A percentile compares a stretch with the other conserved stretches of the same genome.
These are phyloP conservation scores for Apistogramma diplotaenia DNA, from an alignment of 2,113 vertebrate genomes.

Conservation along the genomic window DNA sequence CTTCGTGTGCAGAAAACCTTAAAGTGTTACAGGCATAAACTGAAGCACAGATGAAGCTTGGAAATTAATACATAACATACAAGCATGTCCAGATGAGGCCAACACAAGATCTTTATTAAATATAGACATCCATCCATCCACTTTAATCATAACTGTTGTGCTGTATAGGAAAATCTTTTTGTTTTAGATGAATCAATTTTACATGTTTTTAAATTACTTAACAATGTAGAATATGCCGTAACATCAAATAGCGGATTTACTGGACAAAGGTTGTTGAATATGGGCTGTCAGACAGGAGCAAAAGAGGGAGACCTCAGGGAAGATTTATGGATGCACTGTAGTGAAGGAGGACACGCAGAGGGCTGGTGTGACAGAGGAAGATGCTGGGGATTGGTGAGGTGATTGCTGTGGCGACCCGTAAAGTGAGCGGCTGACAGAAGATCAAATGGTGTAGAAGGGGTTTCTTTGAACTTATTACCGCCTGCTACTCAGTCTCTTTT, in stretches of 20 bases:
- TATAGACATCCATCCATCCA: background rate
- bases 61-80: background rate
- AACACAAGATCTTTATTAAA: background rate
- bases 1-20: background rate
- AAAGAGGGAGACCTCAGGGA: background rate
- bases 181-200: background rate
- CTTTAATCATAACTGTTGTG: background rate
- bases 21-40: background rate
- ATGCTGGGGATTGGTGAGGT: background rate
- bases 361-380: background rate
- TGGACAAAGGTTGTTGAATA: background rate
- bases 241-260: too few species aligned
- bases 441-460: background rate
- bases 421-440: background rate
- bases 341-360: background rate
- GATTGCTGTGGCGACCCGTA: background rate
- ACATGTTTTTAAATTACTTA: background rate
- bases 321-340: background rate
- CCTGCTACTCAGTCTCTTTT: conserved; percentile 49
- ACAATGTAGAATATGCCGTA: background rate
- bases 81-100: background rate
- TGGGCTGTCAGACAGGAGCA: background rate
- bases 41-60: background rate
- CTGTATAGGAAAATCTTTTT: background rate
- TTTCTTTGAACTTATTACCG: background rate